phyloP scores from a whole-genome alignment of 2,888 invertebrate species.

The Prenolepis imparis region DNA sequence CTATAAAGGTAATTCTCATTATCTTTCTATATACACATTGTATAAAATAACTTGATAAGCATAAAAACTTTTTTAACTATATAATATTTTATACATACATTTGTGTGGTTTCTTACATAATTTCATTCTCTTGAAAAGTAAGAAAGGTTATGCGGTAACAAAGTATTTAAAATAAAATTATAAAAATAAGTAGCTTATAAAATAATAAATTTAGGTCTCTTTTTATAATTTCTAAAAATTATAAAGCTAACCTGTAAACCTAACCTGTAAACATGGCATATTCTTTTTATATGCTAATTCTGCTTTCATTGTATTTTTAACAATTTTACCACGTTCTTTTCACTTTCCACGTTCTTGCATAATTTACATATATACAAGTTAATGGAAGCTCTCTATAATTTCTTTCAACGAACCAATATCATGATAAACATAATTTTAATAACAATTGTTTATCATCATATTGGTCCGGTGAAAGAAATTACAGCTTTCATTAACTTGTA shows the following conservation, averaged over 20 bases:
- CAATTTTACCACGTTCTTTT: background rate
- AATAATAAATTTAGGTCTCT: background rate
- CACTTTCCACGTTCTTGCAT: background rate
- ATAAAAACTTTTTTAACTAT: too few relatives aligned
- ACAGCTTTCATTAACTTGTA: background rate
- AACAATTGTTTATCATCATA: background rate
- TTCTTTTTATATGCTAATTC: background rate
- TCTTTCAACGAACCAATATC: background rate
- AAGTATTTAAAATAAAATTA: background rate
- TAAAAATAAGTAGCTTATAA: background rate
- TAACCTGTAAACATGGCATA: too few relatives aligned
- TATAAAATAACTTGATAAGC: background rate
- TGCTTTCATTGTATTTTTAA: background rate
- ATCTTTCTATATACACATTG: background rate
- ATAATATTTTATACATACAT: too few relatives aligned
- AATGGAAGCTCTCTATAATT: background rate
- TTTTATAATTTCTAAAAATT: background rate
- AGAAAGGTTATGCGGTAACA: background rate
- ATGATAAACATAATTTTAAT: background rate
- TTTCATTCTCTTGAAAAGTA: background rate
- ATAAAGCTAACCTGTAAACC: too few relatives aligned
- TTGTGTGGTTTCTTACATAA: background rate
- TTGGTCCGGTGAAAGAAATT: background rate
- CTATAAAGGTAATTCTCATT: background rate
- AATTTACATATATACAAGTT: background rate